A percentile compares a stretch with the other conserved stretches of the same genome.
Conservation (phyloP, 2,113 vertebrate species). For the Strix uralensis region DNA sequence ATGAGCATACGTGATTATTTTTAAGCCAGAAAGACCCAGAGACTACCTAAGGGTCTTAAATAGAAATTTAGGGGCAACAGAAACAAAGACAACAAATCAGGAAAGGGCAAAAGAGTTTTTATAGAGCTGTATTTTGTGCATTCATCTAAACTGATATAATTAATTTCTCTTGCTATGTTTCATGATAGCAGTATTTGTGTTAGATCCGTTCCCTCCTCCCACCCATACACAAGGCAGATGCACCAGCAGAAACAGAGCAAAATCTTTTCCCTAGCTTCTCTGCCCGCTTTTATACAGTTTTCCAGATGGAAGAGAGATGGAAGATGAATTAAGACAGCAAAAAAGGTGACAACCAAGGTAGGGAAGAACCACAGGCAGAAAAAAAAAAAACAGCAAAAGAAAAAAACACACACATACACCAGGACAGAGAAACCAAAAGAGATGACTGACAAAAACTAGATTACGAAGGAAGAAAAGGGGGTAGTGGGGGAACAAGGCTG, state of each 20-base stretch:
- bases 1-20: not conserved
- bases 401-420: not conserved
- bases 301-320: not conserved
- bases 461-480: not conserved
- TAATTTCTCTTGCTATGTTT: not conserved
- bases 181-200: not conserved
- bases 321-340: not conserved
- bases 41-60: not conserved
- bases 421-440: not conserved
- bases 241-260: not conserved
- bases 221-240: accelerated
- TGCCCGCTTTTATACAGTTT: not conserved
- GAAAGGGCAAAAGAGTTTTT: not conserved
- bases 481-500: not conserved
- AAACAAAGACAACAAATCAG: not conserved
- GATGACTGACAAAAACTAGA: not conserved
- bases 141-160: not conserved
- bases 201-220: not conserved
- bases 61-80: not conserved
- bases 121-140: not conserved
- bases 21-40: not conserved
- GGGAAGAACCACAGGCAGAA: not conserved
- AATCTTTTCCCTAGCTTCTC: not conserved
- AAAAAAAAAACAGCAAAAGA: not conserved
- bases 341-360: not conserved